These are phyloP conservation scores for Acromyrmex echinatior DNA, from an alignment of 1,140 invertebrate species.

Conservation along the genomic window DNA sequence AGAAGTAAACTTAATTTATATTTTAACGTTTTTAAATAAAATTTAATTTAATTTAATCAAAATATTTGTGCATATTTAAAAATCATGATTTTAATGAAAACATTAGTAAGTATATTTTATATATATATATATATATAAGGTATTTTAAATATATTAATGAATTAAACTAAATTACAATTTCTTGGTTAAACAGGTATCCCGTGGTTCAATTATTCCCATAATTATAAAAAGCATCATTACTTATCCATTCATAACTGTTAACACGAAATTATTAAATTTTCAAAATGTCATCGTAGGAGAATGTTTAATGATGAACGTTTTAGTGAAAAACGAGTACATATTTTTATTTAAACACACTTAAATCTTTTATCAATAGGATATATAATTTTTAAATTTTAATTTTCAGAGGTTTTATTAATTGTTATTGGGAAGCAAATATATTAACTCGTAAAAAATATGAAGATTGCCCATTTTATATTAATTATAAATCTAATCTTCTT, in stretches of 20 bases:
- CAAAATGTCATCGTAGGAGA: conserved; percentile 82
- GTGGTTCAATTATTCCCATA: conserved; percentile 82
- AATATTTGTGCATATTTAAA: background rate
- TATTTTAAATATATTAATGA: background rate
- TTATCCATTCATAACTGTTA: conserved; percentile 78
- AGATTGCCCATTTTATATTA: conserved; percentile 71
- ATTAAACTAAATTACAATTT: conserved; percentile 9
- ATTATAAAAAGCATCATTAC: conserved; percentile 80
- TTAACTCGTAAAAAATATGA: conserved; percentile 57
- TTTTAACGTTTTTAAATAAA: background rate
- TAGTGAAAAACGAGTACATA: conserved; percentile 84
- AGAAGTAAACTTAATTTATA: conserved; percentile 74
- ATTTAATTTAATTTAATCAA: background rate
- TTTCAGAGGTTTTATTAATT: conserved; percentile 82
- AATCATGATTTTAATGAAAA: conserved; percentile 30
- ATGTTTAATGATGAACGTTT: conserved; percentile 78
- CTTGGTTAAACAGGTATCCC: conserved; percentile 73
- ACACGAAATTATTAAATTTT: conserved; percentile 80
- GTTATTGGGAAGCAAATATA: conserved; percentile 80
- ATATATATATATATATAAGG: background rate
- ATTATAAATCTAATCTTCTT: conserved; percentile 51
- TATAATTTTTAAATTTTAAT: background rate
- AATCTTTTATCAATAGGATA: background rate
- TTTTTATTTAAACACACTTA: background rate
- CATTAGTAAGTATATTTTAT: background rate